These are phyloP conservation scores for Etheostoma perlongum DNA, from an alignment of 2,797 vertebrate species.

Conservation along the genomic window DNA sequence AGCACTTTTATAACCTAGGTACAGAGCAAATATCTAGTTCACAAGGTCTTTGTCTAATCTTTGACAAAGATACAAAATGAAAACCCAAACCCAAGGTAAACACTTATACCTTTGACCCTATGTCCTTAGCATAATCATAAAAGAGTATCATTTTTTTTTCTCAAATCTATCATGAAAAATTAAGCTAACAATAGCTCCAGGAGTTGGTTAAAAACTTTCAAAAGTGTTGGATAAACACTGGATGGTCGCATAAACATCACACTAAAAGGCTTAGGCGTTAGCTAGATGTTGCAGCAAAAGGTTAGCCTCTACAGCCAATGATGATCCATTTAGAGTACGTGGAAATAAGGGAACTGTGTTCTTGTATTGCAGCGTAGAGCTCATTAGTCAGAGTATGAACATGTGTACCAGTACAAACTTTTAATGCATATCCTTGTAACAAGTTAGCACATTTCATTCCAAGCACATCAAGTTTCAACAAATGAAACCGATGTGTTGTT, in stretches of 20 bases:
- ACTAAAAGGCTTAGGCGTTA: background rate
- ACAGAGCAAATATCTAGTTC: background rate
- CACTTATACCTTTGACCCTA: background rate
- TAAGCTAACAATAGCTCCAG: background rate
- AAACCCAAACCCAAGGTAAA: slow-evolving; percentile 4
- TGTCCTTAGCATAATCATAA: background rate
- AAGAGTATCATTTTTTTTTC: background rate
- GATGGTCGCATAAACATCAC: background rate
- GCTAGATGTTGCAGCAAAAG: background rate
- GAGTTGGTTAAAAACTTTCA: background rate
- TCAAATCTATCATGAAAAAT: background rate
- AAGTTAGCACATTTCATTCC: background rate
- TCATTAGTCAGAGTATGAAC: background rate
- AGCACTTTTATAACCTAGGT: background rate
- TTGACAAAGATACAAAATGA: slow-evolving; percentile 5
- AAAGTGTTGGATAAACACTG: too few species aligned
- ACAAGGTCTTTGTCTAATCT: background rate
- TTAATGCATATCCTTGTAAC: background rate
- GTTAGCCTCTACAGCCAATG: background rate
- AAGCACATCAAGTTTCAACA: background rate
- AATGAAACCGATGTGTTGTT: background rate
- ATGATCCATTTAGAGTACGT: background rate
- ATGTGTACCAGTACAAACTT: background rate
- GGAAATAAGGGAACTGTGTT: background rate
- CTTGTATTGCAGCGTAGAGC: background rate